Evolutionary conservation across 2,888 invertebrate species (phyloP).

Genomic region (Mesorhabditis spiculigera): DNA sequence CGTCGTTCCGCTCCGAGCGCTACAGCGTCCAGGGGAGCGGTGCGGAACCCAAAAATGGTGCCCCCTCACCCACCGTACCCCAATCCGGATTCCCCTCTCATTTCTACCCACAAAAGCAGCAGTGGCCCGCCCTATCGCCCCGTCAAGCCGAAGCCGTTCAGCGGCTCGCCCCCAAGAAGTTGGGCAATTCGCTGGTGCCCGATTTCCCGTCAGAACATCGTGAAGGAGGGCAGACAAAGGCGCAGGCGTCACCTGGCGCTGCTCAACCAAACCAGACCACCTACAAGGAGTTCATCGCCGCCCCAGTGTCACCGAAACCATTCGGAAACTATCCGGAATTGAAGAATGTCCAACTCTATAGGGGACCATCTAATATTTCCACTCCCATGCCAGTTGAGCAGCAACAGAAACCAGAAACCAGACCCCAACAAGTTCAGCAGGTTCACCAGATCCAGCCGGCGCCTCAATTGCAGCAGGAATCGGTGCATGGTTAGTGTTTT

Average conservation of each 20-base stretch:
- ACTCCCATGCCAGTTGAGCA: too few species aligned
- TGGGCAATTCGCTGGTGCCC: conserved; percentile 18
- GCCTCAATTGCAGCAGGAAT: too few species aligned
- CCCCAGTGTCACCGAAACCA: conserved; percentile 21
- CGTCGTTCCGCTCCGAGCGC: background rate
- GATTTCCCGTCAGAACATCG: conserved; percentile 22
- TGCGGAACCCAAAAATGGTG: too few species aligned
- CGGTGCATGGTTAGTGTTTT: too few species aligned
- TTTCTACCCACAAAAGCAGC: conserved; percentile 28
- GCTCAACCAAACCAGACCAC: conserved; percentile 12
- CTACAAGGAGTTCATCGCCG: conserved; percentile 29
- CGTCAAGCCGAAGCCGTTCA: conserved; percentile 40
- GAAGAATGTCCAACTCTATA: conserved; percentile 15
- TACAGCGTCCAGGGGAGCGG: background rate
- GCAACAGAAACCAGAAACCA: too few species aligned
- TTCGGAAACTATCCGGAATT: conserved; percentile 43
- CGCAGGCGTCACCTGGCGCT: background rate
- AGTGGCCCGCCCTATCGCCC: conserved; percentile 27
- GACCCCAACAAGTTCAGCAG: too few species aligned
- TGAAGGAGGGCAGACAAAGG: background rate
- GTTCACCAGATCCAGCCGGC: too few species aligned
- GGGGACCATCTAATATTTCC: background rate
- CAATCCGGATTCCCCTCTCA: conserved; percentile 25
- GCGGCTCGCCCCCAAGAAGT: conserved; percentile 24
- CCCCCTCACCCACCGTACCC: background rate